phyloP scores from a whole-genome alignment of 2,113 vertebrate genomes.

The Sebastes schlegelii region DNA sequence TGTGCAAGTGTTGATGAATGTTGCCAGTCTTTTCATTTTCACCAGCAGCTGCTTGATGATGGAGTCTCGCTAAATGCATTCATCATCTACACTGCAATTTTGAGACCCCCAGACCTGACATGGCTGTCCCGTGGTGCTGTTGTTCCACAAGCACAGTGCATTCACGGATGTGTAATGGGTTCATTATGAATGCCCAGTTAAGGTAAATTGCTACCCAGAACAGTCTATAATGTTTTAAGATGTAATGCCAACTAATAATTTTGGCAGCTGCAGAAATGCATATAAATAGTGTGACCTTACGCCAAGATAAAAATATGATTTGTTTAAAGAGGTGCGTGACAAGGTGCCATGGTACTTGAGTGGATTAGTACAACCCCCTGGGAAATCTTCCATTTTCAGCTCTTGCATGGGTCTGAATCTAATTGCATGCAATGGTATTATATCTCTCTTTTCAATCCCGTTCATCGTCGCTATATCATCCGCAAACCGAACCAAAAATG shows the following conservation, averaged over 20 bases:
- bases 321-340: conserved; percentile 78
- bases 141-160: conserved; percentile 32
- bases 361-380: conserved; percentile 74
- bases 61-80: conserved; percentile 43
- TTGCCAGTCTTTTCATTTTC: conserved; percentile 51
- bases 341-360: conserved; percentile 76
- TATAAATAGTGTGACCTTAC: conserved; percentile 72
- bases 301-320: conserved; percentile 74
- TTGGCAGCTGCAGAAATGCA: conserved; percentile 54
- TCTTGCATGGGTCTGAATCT: conserved; percentile 72
- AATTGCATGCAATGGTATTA: conserved; percentile 68
- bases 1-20: conserved; percentile 47
- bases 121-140: conserved; percentile 26
- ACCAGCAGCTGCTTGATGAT: conserved; percentile 58
- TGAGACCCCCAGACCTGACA: conserved; percentile 31
- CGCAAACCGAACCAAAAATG: conserved; percentile 35
- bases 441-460: conserved; percentile 56
- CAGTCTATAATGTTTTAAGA: conserved; percentile 42
- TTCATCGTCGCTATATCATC: conserved; percentile 47
- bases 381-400: conserved; percentile 80
- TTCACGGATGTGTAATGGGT: conserved; percentile 49
- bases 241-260: conserved; percentile 48
- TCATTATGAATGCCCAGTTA: conserved; percentile 46
- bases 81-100: conserved; percentile 44
- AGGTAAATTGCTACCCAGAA: conserved; percentile 46